Evolutionary conservation across 2,797 vertebrate species (phyloP).

Genomic region (Pterois miles): DNA sequence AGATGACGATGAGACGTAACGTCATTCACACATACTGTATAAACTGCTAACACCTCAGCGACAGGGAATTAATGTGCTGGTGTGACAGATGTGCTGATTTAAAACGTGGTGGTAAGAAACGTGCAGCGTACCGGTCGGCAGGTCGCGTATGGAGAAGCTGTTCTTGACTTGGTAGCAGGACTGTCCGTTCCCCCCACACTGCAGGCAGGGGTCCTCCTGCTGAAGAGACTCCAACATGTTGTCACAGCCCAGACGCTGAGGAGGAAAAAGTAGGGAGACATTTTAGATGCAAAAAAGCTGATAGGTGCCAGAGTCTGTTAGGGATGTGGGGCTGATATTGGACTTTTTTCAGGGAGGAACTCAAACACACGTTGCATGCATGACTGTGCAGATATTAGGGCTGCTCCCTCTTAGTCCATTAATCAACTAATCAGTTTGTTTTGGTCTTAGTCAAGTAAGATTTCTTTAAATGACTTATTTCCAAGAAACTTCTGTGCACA

Average conservation of each 20-base stretch:
- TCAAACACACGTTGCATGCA: too few species aligned
- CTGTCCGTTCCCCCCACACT: conserved; percentile 91
- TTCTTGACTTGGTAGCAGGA: conserved; percentile 88
- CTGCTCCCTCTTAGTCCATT: too few species aligned
- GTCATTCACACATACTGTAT: background rate
- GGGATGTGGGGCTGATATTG: too few species aligned
- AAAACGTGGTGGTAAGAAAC: background rate
- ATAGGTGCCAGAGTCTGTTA: too few species aligned
- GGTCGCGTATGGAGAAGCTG: conserved; percentile 81
- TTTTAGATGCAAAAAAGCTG: background rate
- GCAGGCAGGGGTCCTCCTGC: conserved; percentile 93
- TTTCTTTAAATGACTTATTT: too few species aligned
- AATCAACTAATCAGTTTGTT: too few species aligned
- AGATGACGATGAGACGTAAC: background rate
- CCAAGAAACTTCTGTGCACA: too few species aligned
- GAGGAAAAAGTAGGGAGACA: background rate
- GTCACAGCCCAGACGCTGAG: conserved; percentile 93
- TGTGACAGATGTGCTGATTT: background rate
- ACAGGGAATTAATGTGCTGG: background rate
- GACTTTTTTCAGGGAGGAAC: too few species aligned
- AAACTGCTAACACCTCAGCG: background rate
- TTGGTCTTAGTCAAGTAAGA: too few species aligned
- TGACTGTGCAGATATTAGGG: too few species aligned
- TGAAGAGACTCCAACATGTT: conserved; percentile 89
- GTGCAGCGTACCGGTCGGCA: conserved; percentile 86